These are phyloP conservation scores for Drosophila lacertosa DNA, from an alignment of 1,140 invertebrate genomes.

Conservation along the genomic window DNA sequence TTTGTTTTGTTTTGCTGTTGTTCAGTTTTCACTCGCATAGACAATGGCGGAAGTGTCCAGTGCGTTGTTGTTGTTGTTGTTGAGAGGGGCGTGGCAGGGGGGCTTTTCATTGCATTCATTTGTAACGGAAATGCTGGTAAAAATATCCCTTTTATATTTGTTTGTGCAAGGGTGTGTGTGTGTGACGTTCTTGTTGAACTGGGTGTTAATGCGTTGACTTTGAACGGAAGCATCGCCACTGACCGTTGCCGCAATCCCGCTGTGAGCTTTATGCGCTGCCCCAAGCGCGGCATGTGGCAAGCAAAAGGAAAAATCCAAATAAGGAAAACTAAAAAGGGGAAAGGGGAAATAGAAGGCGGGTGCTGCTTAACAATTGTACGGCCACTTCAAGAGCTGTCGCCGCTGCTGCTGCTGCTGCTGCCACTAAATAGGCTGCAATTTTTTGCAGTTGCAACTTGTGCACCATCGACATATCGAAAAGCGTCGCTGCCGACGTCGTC, in stretches of 20 bases:
- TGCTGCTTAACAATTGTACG: conserved; percentile 17
- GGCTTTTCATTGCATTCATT: conserved; percentile 74
- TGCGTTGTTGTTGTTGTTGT: conserved; percentile 12
- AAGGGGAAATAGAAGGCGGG: too few relatives aligned
- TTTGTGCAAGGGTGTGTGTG: conserved; percentile 13
- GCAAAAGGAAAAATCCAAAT: too few relatives aligned
- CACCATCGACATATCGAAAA: too few relatives aligned
- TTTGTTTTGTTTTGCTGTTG: background rate
- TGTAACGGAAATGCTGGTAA: conserved; percentile 81
- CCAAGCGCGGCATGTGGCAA: conserved; percentile 11
- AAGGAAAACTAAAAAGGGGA: background rate
- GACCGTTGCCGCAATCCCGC: conserved; percentile 52
- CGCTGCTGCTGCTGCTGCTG: background rate
- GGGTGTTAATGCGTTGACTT: conserved; percentile 67
- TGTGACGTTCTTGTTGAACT: conserved; percentile 25
- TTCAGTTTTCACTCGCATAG: conserved; percentile 48
- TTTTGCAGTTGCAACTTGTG: conserved; percentile 12
- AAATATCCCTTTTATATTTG: conserved; percentile 65
- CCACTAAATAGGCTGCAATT: conserved; percentile 32
- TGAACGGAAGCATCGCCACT: conserved; percentile 65
- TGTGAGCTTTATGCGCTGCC: conserved; percentile 65
- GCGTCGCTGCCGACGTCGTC: background rate
- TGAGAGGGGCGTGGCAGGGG: background rate
- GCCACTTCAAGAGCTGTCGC: conserved; percentile 31
- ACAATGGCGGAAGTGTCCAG: conserved; percentile 71